Base-by-base conservation (phyloP, 2,797 vertebrate genomes). In the Fratercula arctica region DNA sequence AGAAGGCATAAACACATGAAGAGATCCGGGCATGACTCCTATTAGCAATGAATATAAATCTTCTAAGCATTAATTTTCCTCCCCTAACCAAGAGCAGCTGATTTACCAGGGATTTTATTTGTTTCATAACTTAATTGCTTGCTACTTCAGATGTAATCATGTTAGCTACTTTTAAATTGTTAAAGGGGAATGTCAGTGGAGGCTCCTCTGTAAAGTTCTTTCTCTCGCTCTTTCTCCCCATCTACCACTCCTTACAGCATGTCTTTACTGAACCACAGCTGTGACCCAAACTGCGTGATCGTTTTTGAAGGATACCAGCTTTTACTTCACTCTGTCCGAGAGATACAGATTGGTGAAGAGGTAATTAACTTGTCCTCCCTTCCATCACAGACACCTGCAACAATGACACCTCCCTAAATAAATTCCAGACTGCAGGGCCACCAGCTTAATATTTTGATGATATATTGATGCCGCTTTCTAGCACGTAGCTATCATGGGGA, bases 211-310 rank as follows among this genome's bases (percentile, higher is more conserved):
- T 70, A 74, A 94, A 83, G 41, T 50, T 69, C 46, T 53, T 69
- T 93, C 20, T 50, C 26, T 51, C 23, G 77, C 56, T 88, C 68
- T 96, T 91, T 79, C 68, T 94, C 61, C 91, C 35, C 24, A 57
- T 86, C 64, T 85, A 75, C 87, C 46, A n/a, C 67, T 28, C 46
- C 59, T 90, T 75, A 41, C 97, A 99, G 99, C 97, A 98, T 99
- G 98, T 99, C 99, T 91, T 97, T 99, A 93, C 97, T 99, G 96
- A 99, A 99, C 97, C 99, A 99, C 93, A 99, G 99, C 98, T 99
- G 99, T 96, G 98, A 98, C 97, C 99, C 99, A 90, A 99, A 99
- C 98, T 99, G 99, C 12, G 98, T 99, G 90, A 98, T 99, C 63
- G 94, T 99, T 97, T 99, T 99, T 97, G 98, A 99, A 53, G 99